A percentile compares a stretch with the other conserved stretches of the same genome.
These are phyloP conservation scores for Enteromius argenteus DNA, from an alignment of 2,797 vertebrate genomes.

Conservation along the genomic window DNA sequence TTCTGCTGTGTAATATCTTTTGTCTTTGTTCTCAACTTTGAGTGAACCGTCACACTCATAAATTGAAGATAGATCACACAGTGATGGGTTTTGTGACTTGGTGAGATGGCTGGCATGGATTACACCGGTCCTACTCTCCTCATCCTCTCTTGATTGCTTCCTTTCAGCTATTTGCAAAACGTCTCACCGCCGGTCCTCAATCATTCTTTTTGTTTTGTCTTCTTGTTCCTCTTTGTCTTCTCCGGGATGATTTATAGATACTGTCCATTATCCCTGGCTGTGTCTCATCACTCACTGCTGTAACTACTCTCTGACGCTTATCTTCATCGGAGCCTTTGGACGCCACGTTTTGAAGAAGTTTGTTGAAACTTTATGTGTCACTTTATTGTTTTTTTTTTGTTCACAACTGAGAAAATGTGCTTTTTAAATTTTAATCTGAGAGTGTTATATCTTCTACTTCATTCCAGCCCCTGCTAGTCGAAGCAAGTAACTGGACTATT, in stretches of 20 bases:
- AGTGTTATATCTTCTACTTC: neutral
- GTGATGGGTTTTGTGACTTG: conserved; percentile 45
- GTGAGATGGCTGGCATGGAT: conserved; percentile 38
- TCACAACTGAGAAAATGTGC: neutral
- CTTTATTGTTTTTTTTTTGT: neutral
- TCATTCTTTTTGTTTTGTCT: conserved; percentile 48
- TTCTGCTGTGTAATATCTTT: conserved; percentile 2
- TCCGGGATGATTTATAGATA: conserved; percentile 41
- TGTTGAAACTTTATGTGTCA: conserved; percentile 15
- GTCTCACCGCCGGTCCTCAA: conserved; percentile 31
- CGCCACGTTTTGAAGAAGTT: conserved; percentile 13
- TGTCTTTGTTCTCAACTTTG: conserved; percentile 33
- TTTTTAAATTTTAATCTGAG: neutral
- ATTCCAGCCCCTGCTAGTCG: neutral
- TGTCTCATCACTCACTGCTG: conserved; percentile 37
- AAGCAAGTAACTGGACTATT: neutral
- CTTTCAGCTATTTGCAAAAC: conserved; percentile 46
- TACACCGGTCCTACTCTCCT: conserved; percentile 16
- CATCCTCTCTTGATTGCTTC: conserved; percentile 39
- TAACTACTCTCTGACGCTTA: conserved; percentile 28
- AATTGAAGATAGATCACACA: conserved; percentile 35
- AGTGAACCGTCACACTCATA: conserved; percentile 38
- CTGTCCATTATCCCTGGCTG: conserved; percentile 32
- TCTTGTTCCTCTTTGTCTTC: conserved; percentile 44
- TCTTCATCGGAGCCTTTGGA: conserved; percentile 11